phyloP scores from a whole-genome alignment of 2,113 vertebrate genomes.

The Papio anubis region DNA sequence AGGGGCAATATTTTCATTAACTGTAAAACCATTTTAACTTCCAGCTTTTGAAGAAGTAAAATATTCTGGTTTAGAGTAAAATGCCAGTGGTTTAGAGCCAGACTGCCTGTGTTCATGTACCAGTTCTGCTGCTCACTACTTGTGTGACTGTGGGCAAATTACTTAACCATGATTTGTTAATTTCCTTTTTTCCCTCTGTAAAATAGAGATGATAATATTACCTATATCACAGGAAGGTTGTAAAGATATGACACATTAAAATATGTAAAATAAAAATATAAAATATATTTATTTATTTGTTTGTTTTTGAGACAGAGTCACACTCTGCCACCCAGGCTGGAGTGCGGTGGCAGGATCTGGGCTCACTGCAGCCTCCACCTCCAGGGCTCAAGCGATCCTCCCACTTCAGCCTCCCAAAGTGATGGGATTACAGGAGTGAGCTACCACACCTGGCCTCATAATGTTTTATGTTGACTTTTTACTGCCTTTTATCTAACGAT shows the following conservation, averaged over 20 bases:
- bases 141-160: background rate
- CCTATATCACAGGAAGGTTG: background rate
- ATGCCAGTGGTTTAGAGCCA: background rate
- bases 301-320: too few relatives aligned
- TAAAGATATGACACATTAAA: conserved; percentile 3
- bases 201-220: background rate
- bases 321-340: too few relatives aligned
- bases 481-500: background rate
- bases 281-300: too few relatives aligned
- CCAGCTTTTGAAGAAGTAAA: background rate
- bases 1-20: background rate
- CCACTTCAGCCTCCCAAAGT: too few relatives aligned
- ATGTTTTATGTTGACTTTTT: background rate
- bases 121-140: background rate
- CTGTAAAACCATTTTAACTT: background rate
- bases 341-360: too few relatives aligned
- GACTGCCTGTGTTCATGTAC: background rate
- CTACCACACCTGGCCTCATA: too few relatives aligned
- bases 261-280: background rate
- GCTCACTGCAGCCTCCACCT: too few relatives aligned
- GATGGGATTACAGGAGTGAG: too few relatives aligned
- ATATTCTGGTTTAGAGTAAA: background rate
- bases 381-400: too few relatives aligned
- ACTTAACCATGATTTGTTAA: background rate
- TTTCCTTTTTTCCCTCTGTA: background rate